A percentile compares a stretch with the other conserved stretches of the same genome.
Evolutionary conservation across 2,797 vertebrate genomes (phyloP).

Genomic region (Glyptemys insculpta): DNA sequence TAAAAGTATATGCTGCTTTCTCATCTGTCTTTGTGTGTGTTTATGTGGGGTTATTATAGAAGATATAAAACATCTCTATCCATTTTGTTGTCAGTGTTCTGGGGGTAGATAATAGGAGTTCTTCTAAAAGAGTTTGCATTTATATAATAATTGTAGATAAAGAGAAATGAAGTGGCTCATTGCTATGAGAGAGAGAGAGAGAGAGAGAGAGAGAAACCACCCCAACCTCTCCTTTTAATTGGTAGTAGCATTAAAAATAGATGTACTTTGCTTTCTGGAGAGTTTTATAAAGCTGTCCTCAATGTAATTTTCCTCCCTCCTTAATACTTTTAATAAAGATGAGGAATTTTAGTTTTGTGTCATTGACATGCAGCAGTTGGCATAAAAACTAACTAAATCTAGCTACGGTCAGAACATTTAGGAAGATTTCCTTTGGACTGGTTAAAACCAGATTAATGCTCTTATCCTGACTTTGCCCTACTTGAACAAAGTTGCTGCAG

Average conservation of each 20-base stretch:
- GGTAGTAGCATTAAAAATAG: not conserved
- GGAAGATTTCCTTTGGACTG: not conserved
- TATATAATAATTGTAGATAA: not conserved
- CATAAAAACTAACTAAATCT: not conserved
- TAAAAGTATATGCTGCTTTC: not conserved
- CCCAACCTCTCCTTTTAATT: not conserved
- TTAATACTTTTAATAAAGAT: not conserved
- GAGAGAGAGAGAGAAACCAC: not conserved
- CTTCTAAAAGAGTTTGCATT: constrained; percentile 7
- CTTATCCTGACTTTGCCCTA: not conserved
- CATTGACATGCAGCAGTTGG: not conserved
- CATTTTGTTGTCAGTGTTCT: not conserved
- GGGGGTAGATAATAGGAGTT: not conserved
- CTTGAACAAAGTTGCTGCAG: not conserved
- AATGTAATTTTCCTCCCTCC: not conserved
- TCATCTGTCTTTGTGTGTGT: not conserved
- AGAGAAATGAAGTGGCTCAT: not conserved
- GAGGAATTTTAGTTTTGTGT: not conserved
- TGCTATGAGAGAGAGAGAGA: not conserved
- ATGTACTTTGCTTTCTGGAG: not conserved
- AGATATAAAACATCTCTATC: not conserved
- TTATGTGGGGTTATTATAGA: not conserved
- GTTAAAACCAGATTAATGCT: not conserved
- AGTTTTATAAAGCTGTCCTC: not conserved
- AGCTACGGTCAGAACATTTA: not conserved